Conservation (phyloP, 2,888 invertebrate genomes). For the Limnephilus lunatus region DNA sequence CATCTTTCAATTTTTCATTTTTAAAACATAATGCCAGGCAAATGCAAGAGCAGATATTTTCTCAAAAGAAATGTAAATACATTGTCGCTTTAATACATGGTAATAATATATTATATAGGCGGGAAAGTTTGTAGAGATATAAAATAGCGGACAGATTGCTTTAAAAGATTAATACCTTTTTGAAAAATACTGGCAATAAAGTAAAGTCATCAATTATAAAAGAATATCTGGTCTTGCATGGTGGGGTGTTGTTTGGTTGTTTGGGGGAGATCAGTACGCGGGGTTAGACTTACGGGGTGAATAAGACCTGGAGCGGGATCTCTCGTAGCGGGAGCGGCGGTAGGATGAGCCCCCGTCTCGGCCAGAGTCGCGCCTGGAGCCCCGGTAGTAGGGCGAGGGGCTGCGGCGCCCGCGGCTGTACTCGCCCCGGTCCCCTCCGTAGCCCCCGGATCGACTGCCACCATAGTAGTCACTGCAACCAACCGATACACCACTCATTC, state of each 20-base stretch:
- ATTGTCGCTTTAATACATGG: neutral
- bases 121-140: neutral
- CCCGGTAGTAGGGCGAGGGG: constrained; percentile 85
- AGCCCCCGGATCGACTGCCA: constrained; percentile 76
- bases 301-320: constrained; percentile 85
- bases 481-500: neutral
- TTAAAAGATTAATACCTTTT: neutral
- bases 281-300: constrained; percentile 85
- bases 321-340: constrained; percentile 79
- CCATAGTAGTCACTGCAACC: constrained; percentile 72
- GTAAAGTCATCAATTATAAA: neutral
- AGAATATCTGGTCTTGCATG: constrained; percentile 4
- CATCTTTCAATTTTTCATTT: neutral
- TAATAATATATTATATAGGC: neutral
- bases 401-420: constrained; percentile 80
- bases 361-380: constrained; percentile 71
- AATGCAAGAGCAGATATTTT: constrained; percentile 15
- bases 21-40: neutral
- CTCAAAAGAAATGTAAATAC: neutral
- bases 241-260: neutral
- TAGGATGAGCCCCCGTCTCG: constrained; percentile 67
- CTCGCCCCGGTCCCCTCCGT: constrained; percentile 76
- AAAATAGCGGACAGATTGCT: neutral
- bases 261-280: constrained; percentile 27
- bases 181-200: neutral